Base-by-base conservation (phyloP, 2,888 invertebrate species). In the Cheilosia pagana region DNA sequence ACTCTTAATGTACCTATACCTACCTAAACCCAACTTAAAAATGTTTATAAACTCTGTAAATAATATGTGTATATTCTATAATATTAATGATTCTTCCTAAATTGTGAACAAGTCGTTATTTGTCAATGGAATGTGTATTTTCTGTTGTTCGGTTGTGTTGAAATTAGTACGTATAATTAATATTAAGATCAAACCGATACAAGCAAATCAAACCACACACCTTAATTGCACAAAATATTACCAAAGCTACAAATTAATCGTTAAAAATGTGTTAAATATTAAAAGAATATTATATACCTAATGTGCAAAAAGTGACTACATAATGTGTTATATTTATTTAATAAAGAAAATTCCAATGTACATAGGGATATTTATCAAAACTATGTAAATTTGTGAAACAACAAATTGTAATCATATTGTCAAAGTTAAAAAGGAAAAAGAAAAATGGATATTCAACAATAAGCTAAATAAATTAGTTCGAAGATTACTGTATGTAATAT, bases 121-220 rank as follows among this genome's bases (percentile, higher is more conserved):
- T 52, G 52, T 45, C 71, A 71, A 63, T 76, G 52, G 10, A 81
- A 81, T 52, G 39, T 76, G 65, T 59, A 71, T 41, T 81, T 71
- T 52, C n/a, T 76, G 76, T 81, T 81, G 70, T 65, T 70, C 28
- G 57, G 76, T 76, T 76, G 68, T 75, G 59, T 65, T 76, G 39
- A 50, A 63, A 50, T 41, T 71, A 60, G 50, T 41, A 25, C 55
- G n/a, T n/a, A 43, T 55, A 2, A 7, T 52, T 5, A 45, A 8
- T 39, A 35, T 19, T 52, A 52, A 8, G 19, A 35, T 65, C 43
- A 53, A 12, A 31, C 35, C 12, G 35, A 31, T 25, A 19, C 28
- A 53, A n/a, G n/a, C 12, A 35, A 35, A 35, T 35, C 3, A 35
- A 35, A 41, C 31, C 45, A 62, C 68, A 57, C 16, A 28, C 14